Percentiles rank a stretch among this genome's conserved stretches.
These are phyloP conservation scores for Aphelocoma coerulescens DNA, from an alignment of 2,113 vertebrate species.

Conservation along the genomic window DNA sequence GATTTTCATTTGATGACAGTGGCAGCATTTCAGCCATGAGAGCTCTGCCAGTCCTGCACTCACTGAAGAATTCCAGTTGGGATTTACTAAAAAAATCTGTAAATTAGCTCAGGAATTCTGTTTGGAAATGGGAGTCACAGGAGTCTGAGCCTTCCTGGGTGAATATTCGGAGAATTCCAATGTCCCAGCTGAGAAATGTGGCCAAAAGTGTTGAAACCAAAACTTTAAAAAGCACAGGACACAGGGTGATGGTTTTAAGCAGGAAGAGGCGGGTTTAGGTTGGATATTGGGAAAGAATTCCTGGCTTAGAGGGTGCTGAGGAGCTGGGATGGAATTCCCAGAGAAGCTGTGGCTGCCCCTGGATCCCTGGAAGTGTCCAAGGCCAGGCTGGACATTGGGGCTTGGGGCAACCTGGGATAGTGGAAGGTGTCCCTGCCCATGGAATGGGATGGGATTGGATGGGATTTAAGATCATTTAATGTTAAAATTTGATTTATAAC, in stretches of 20 bases:
- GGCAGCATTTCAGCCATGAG: neutral
- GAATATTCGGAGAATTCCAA: neutral
- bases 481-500: neutral
- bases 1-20: neutral
- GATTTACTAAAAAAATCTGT: neutral
- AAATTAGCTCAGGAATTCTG: neutral
- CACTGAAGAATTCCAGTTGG: neutral
- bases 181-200: neutral
- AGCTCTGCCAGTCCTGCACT: neutral
- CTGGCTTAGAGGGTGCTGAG: neutral
- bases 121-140: neutral
- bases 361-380: neutral
- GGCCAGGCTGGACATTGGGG: neutral
- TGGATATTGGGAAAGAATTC: neutral
- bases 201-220: neutral
- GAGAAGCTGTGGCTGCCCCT: neutral
- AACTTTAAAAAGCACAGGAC: rapidly evolving
- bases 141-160: neutral
- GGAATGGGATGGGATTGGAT: rapidly evolving
- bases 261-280: neutral
- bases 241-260: rapidly evolving
- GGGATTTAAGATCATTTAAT: neutral
- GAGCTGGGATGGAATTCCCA: neutral
- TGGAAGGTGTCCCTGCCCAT: neutral
- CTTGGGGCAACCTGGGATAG: rapidly evolving